phyloP scores from a whole-genome alignment of 2,113 vertebrate genomes.

The Tenebrosternarchus preto region DNA sequence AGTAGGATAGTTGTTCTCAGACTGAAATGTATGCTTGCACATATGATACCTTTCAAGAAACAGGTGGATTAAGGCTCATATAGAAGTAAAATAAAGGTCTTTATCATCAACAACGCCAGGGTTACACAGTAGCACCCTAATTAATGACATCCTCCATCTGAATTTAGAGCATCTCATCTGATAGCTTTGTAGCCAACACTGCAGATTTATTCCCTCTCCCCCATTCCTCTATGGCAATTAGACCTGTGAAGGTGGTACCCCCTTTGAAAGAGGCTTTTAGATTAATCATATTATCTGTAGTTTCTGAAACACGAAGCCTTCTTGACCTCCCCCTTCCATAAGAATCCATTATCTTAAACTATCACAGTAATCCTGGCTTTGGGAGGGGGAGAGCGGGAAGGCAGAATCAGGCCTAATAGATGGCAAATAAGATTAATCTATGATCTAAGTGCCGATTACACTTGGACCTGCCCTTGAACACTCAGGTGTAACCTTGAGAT shows the following conservation, averaged over 20 bases:
- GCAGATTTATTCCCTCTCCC: slow-evolving; percentile 76
- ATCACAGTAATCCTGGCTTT: slow-evolving; percentile 99
- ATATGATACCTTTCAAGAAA: slow-evolving; percentile 58
- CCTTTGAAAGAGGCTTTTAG: slow-evolving; percentile 97
- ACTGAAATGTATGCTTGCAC: slow-evolving; percentile 6
- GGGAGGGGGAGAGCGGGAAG: slow-evolving; percentile 90
- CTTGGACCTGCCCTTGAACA: slow-evolving; percentile 99
- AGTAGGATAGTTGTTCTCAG: slow-evolving; percentile 9
- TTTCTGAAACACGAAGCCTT: slow-evolving; percentile 95
- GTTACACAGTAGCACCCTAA: slow-evolving; percentile 50
- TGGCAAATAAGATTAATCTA: slow-evolving; percentile 99
- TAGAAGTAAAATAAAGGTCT: slow-evolving; percentile 62
- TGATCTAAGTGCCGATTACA: slow-evolving; percentile 99
- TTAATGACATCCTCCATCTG: slow-evolving; percentile 61
- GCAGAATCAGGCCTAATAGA: slow-evolving; percentile 99
- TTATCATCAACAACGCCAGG: slow-evolving; percentile 60
- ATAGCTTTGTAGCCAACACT: slow-evolving; percentile 67
- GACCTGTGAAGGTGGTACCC: slow-evolving; percentile 87
- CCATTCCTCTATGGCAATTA: slow-evolving; percentile 86
- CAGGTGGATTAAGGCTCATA: slow-evolving; percentile 66
- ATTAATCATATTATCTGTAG: slow-evolving; percentile 99
- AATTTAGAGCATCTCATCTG: slow-evolving; percentile 54
- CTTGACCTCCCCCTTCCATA: slow-evolving; percentile 96
- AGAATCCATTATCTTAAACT: slow-evolving; percentile 99
- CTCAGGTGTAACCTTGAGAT: slow-evolving; percentile 99